A percentile compares a stretch with the other conserved stretches of the same genome.
These are phyloP conservation scores for Hyphantria cunea DNA, from an alignment of 1,140 invertebrate species.

Conservation along the genomic window DNA sequence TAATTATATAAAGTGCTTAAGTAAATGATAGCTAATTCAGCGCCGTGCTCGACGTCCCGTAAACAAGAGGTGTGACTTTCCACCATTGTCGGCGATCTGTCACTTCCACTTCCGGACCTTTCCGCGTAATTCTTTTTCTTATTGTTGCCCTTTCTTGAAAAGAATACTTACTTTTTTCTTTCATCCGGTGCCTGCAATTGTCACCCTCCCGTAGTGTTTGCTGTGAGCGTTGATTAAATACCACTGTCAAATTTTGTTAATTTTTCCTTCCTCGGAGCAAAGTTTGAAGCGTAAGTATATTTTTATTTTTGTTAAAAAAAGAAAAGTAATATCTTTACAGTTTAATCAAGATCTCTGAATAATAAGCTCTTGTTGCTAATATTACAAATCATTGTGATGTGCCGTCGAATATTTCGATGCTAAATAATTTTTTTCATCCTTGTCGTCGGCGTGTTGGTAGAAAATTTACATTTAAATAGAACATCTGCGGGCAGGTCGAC, in stretches of 20 bases:
- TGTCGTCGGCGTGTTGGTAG: constrained; percentile 68
- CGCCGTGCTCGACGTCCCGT: constrained; percentile 55
- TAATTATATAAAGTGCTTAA: constrained; percentile 80
- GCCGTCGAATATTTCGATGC: constrained; percentile 71
- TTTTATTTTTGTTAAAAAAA: constrained; percentile 12
- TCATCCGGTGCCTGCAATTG: constrained; percentile 66
- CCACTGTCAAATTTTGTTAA: constrained; percentile 60
- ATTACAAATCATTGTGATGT: constrained; percentile 50
- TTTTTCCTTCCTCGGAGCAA: constrained; percentile 45
- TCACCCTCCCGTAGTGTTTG: constrained; percentile 69
- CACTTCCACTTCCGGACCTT: constrained; percentile 76
- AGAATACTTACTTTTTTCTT: constrained; percentile 70
- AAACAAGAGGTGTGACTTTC: constrained; percentile 80
- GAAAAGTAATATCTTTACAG: not conserved
- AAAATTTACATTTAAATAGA: constrained; percentile 82
- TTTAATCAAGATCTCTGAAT: constrained; percentile 6
- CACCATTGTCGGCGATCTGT: constrained; percentile 77
- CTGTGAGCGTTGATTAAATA: constrained; percentile 73
- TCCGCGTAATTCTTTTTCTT: constrained; percentile 58
- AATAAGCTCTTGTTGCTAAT: constrained; percentile 26
- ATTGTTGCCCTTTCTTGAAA: constrained; percentile 75
- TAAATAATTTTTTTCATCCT: constrained; percentile 75
- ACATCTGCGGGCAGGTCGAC: constrained; percentile 75
- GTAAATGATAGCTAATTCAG: constrained; percentile 79
- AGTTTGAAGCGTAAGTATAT: constrained; percentile 25